A percentile compares a stretch with the other conserved stretches of the same genome.
phyloP scores from a whole-genome alignment of 2,797 vertebrate genomes.

The Hemitrygon akajei region DNA sequence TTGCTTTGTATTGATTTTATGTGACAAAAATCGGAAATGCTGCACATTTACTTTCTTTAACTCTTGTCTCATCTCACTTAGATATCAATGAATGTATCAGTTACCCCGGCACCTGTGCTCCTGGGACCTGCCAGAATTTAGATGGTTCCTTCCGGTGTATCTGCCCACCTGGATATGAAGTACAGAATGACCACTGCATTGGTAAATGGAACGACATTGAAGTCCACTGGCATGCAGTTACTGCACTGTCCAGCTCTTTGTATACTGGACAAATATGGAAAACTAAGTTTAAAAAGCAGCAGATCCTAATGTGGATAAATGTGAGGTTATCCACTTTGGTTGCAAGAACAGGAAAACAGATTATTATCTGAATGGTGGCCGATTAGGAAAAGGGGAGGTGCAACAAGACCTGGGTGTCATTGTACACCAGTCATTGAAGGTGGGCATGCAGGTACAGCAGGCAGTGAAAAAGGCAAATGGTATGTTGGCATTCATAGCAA shows the following conservation, averaged over 20 bases:
- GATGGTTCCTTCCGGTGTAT: constrained; percentile 89
- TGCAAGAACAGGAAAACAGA: no score
- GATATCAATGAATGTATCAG: constrained; percentile 83
- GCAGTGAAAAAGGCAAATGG: no score
- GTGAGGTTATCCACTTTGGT: no score
- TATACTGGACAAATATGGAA: not conserved
- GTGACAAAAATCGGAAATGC: not conserved
- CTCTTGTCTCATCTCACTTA: constrained; percentile 44
- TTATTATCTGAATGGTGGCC: no score
- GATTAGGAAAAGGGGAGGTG: no score
- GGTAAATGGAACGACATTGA: constrained; percentile 56
- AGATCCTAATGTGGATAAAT: no score
- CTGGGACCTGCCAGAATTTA: constrained; percentile 86
- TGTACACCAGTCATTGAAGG: no score
- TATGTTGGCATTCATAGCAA: no score
- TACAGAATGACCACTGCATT: constrained; percentile 83
- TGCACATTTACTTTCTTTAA: not conserved
- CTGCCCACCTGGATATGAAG: constrained; percentile 79
- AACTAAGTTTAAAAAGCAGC: not conserved
- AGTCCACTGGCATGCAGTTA: not conserved
- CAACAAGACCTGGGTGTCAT: no score
- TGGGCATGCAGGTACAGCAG: no score
- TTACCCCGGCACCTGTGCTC: constrained; percentile 75
- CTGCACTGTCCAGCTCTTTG: not conserved
- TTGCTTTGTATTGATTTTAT: not conserved